Evolutionary conservation across 2,888 invertebrate genomes (phyloP).

Genomic region (Lamproptera curius): DNA sequence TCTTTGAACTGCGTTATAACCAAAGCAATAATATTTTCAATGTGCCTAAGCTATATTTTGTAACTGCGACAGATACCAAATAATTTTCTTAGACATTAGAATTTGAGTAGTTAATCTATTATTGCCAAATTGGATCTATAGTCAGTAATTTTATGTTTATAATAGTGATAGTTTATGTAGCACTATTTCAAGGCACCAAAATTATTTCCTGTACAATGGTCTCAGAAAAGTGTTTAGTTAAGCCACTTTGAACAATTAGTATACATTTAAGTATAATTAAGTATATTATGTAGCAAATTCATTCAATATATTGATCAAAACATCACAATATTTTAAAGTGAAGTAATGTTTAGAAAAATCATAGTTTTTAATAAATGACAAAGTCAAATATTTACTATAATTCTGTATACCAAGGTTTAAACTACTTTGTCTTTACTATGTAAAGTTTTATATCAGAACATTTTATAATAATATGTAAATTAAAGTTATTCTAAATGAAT

Average conservation of each 20-base stretch:
- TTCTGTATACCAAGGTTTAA: constrained; percentile 20
- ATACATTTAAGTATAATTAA: constrained; percentile 32
- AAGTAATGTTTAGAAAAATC: constrained; percentile 21
- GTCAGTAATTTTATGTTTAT: constrained; percentile 30
- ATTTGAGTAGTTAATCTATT: constrained; percentile 34
- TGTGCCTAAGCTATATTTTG: constrained; percentile 62
- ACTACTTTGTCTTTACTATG: constrained; percentile 15
- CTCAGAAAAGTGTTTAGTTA: constrained; percentile 43
- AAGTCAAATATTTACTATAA: constrained; percentile 28
- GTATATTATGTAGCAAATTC: constrained; percentile 26
- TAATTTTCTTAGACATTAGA: constrained; percentile 51
- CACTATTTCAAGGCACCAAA: constrained; percentile 25
- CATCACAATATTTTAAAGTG: constrained; percentile 41
- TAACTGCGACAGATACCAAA: constrained; percentile 59
- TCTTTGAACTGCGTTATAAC: constrained; percentile 69
- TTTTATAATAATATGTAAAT: constrained; percentile 12
- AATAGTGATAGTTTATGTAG: constrained; percentile 24
- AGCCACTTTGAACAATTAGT: constrained; percentile 55
- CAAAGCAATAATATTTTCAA: constrained; percentile 73
- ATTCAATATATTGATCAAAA: constrained; percentile 29
- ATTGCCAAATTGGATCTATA: constrained; percentile 34
- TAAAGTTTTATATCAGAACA: constrained; percentile 16
- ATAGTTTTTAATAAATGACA: constrained; percentile 27
- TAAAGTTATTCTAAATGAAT: constrained; percentile 9
- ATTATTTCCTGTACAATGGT: constrained; percentile 40